Conservation (phyloP, 2,888 invertebrate species). For the Diplazon laetatorius region DNA sequence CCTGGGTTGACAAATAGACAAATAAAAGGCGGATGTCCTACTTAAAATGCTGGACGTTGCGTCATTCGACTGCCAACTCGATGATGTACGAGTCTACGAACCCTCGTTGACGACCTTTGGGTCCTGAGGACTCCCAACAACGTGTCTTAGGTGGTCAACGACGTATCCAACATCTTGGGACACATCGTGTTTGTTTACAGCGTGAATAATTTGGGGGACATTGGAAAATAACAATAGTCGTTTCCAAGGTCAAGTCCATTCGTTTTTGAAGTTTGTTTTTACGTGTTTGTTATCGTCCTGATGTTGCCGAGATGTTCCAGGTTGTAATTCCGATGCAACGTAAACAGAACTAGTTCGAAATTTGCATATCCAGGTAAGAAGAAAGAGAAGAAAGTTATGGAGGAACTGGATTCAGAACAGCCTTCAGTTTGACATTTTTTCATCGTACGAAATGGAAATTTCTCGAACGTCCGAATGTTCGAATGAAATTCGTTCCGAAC, state of each 20-base stretch:
- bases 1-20: constrained; percentile 69
- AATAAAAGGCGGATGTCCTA: constrained; percentile 70
- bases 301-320: too few species aligned
- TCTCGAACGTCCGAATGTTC: too few species aligned
- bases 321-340: too few species aligned
- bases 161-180: constrained; percentile 50
- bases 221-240: not conserved
- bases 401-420: too few species aligned
- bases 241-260: not conserved
- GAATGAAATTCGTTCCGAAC: too few species aligned
- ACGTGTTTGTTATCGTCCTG: too few species aligned
- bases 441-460: too few species aligned
- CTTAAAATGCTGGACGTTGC: constrained; percentile 70
- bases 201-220: not conserved
- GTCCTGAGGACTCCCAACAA: constrained; percentile 29
- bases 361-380: too few species aligned
- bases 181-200: constrained; percentile 63
- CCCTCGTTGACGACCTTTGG: constrained; percentile 14
- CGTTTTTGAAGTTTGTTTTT: not conserved
- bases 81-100: constrained; percentile 59
- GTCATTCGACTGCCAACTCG: constrained; percentile 23
- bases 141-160: constrained; percentile 37
- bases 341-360: too few species aligned
- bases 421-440: too few species aligned
- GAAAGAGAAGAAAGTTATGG: too few species aligned